Conservation (phyloP, 2,888 invertebrate species). For the Sinohyriopsis cumingii region DNA sequence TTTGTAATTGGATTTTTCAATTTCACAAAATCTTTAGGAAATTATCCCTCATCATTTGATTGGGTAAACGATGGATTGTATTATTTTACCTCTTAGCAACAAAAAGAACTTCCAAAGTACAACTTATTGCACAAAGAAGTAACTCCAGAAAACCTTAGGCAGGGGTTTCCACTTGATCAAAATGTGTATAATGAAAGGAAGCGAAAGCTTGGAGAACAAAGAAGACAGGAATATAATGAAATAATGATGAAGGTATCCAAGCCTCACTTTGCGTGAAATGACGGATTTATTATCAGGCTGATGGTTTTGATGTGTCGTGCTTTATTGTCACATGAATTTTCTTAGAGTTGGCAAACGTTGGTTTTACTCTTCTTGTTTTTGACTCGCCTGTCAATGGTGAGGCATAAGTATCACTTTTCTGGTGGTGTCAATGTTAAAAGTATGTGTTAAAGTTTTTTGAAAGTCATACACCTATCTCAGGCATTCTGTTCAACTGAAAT, state of each 20-base stretch:
- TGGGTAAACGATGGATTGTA: not conserved
- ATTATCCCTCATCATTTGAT: not conserved
- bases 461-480: too few species aligned
- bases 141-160: constrained; percentile 31
- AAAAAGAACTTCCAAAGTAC: too few species aligned
- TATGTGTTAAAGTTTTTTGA: too few species aligned
- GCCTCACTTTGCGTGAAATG: not conserved
- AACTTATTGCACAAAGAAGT: constrained; percentile 27
- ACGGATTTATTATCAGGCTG: not conserved
- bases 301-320: constrained; percentile 1
- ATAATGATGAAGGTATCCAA: constrained; percentile 36
- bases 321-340: not conserved
- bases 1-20: too few species aligned
- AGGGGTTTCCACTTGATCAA: constrained; percentile 36
- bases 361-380: too few species aligned
- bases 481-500: too few species aligned
- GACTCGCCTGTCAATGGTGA: too few species aligned
- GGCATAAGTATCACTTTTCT: too few species aligned
- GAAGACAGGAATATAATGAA: constrained; percentile 58
- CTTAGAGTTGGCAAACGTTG: not conserved
- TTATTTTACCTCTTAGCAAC: too few species aligned
- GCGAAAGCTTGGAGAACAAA: constrained; percentile 34
- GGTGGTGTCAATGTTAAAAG: too few species aligned
- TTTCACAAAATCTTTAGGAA: too few species aligned
- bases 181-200: constrained; percentile 24